These are phyloP conservation scores for Nemotelus nigrinus DNA, from an alignment of 2,888 invertebrate genomes.

Conservation along the genomic window DNA sequence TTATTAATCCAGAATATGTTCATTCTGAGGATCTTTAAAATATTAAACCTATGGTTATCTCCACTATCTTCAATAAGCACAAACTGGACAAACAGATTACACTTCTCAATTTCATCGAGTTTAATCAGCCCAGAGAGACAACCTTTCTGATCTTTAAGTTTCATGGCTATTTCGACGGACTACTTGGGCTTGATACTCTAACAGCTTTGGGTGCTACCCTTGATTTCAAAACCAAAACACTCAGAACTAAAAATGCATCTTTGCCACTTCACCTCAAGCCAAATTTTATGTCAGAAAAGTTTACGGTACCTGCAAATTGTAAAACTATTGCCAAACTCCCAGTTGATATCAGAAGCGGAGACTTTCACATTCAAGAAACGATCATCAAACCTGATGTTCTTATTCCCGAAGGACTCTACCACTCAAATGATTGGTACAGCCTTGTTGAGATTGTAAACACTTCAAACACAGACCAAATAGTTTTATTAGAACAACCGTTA, in stretches of 20 bases:
- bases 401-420: slow-evolving; percentile 47
- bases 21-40: neutral
- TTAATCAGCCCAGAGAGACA: too few species aligned
- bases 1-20: slow-evolving; percentile 31
- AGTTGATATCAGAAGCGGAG: neutral
- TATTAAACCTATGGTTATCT: slow-evolving; percentile 9
- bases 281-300: slow-evolving; percentile 3
- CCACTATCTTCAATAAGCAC: slow-evolving; percentile 3
- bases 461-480: neutral
- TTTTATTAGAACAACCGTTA: slow-evolving; percentile 19
- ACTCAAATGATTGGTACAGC: slow-evolving; percentile 49
- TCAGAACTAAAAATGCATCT: slow-evolving; percentile 28
- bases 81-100: neutral
- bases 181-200: slow-evolving; percentile 29
- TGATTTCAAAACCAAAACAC: slow-evolving; percentile 25
- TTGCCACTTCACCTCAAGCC: slow-evolving; percentile 2
- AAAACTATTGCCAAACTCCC: slow-evolving; percentile 11
- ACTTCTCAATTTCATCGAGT: too few species aligned
- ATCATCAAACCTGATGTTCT: neutral
- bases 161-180: slow-evolving; percentile 37
- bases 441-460: slow-evolving; percentile 1
- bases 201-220: slow-evolving; percentile 34
- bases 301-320: slow-evolving; percentile 3
- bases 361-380: neutral
- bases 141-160: slow-evolving; percentile 31